Percentiles rank a stretch among this genome's conserved stretches.
phyloP scores from a whole-genome alignment of 1,140 invertebrate genomes.

The Hylaeus volcanicus region DNA sequence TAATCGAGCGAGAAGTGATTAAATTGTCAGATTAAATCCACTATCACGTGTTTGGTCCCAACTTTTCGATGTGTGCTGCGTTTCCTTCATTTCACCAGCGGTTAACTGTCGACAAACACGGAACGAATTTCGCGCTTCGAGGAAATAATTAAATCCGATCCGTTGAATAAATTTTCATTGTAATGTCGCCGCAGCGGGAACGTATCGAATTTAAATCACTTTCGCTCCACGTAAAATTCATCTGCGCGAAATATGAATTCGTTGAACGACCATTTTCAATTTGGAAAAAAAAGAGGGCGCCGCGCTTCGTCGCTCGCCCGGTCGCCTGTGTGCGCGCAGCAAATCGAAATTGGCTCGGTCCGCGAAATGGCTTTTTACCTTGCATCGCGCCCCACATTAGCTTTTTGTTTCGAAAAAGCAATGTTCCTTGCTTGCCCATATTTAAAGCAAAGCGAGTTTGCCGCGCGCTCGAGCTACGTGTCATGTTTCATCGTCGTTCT shows the following conservation, averaged over 20 bases:
- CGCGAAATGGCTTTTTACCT: background rate
- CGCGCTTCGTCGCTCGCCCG: too few species aligned
- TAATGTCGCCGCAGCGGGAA: background rate
- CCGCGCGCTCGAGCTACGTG: too few species aligned
- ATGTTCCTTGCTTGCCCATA: too few species aligned
- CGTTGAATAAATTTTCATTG: slow-evolving; percentile 39
- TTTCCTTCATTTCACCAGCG: background rate
- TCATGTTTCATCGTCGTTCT: too few species aligned
- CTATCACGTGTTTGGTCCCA: too few species aligned
- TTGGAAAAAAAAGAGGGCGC: background rate
- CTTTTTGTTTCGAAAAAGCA: background rate
- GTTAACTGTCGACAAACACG: background rate
- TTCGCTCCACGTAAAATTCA: slow-evolving; percentile 8
- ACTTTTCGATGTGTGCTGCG: too few species aligned
- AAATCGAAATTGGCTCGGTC: slow-evolving; percentile 21
- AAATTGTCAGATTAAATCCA: too few species aligned
- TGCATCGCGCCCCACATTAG: background rate
- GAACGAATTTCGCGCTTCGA: background rate
- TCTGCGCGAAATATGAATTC: slow-evolving; percentile 1
- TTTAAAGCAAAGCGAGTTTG: too few species aligned
- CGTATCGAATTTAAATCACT: slow-evolving; percentile 34
- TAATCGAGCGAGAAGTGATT: too few species aligned
- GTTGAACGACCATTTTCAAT: slow-evolving; percentile 15
- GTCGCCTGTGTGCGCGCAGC: background rate
- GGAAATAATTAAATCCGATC: slow-evolving; percentile 21